Evolutionary conservation across 2,797 vertebrate genomes (phyloP).

Genomic region (Distichodus sexfasciatus): DNA sequence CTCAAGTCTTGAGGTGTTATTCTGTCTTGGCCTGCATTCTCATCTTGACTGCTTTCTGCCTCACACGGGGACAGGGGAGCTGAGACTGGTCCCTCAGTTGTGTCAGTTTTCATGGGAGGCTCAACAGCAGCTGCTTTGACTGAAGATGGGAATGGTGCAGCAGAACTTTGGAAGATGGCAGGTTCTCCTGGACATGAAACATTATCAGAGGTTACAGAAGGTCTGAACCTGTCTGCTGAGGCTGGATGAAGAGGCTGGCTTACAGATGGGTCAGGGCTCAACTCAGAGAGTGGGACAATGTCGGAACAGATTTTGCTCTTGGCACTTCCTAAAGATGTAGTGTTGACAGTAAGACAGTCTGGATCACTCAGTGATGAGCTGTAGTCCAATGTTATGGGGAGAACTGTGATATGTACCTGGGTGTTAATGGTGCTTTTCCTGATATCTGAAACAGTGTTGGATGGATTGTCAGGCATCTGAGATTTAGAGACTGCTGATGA

Average conservation of each 20-base stretch:
- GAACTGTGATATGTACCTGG: constrained; percentile 42
- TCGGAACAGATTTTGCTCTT: constrained; percentile 68
- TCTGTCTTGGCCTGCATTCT: constrained; percentile 52
- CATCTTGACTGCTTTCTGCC: constrained; percentile 53
- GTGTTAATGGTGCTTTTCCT: not conserved
- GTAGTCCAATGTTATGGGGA: constrained; percentile 49
- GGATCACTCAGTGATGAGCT: constrained; percentile 40
- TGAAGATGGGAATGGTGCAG: constrained; percentile 32
- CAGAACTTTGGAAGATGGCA: not conserved
- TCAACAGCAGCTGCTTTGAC: not conserved
- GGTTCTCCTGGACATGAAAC: constrained; percentile 43
- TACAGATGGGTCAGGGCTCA: constrained; percentile 69
- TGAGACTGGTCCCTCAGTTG: constrained; percentile 15
- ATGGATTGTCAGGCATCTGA: constrained; percentile 59
- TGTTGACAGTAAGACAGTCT: constrained; percentile 34
- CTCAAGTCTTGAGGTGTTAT: constrained; percentile 52
- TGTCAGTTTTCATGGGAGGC: constrained; percentile 12
- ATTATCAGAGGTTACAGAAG: constrained; percentile 63
- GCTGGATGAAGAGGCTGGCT: constrained; percentile 62
- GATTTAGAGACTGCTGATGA: constrained; percentile 55
- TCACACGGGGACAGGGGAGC: constrained; percentile 51
- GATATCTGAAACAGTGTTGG: constrained; percentile 45
- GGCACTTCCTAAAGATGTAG: constrained; percentile 54
- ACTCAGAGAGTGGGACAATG: constrained; percentile 68
- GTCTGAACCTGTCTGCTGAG: constrained; percentile 55